A percentile compares a stretch with the other conserved stretches of the same genome.
phyloP scores from a whole-genome alignment of 2,113 vertebrate genomes.

The Chunga burmeisteri region DNA sequence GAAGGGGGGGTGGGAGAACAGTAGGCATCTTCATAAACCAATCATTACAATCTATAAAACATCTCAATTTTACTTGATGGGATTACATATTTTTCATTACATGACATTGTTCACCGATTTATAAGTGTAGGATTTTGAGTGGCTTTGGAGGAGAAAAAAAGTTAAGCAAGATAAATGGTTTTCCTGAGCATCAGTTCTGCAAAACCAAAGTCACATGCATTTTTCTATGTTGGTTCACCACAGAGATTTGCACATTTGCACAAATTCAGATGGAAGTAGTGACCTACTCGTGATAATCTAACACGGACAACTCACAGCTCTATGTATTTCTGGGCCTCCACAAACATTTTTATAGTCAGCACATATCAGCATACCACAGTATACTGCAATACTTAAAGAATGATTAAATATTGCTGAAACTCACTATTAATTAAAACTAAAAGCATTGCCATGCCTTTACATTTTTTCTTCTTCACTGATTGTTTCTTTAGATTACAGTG shows the following conservation, averaged over 20 bases:
- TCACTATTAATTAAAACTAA: neutral
- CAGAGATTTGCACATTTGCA: neutral
- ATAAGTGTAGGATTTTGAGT: neutral
- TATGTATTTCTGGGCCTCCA: neutral
- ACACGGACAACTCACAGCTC: neutral
- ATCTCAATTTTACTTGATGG: neutral
- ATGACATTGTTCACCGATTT: neutral
- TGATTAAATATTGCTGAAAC: neutral
- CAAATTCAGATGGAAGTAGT: neutral
- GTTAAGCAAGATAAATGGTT: neutral
- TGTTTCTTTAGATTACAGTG: neutral
- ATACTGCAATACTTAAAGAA: neutral
- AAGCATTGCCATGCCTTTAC: neutral
- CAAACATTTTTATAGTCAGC: neutral
- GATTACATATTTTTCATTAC: neutral
- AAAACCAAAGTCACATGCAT: accelerated
- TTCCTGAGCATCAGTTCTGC: neutral
- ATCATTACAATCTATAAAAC: neutral
- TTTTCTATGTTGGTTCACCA: neutral
- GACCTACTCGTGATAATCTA: accelerated
- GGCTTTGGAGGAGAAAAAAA: neutral
- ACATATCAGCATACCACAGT: neutral
- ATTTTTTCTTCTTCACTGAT: neutral
- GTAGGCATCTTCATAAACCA: neutral
- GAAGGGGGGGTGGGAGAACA: neutral